Percentiles rank a stretch among this genome's conserved stretches.
phyloP scores from a whole-genome alignment of 2,797 vertebrate species.

The Sebastes minor region DNA sequence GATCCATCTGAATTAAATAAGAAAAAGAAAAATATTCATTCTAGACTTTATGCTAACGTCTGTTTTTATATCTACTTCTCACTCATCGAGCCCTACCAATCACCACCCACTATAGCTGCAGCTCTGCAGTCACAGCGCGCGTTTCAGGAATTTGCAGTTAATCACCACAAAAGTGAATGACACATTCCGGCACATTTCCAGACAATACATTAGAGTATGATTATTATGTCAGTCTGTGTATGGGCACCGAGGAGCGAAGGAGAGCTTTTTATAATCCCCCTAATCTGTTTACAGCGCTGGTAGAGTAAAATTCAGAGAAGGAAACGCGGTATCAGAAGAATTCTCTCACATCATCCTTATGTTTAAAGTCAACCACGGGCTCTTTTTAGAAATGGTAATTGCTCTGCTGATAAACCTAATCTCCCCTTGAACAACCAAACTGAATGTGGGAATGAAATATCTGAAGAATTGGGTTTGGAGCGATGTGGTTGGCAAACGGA shows the following conservation, averaged over 20 bases:
- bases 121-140: neutral
- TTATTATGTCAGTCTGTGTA: constrained; percentile 45
- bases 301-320: constrained; percentile 23
- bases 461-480: constrained; percentile 6
- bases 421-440: constrained; percentile 31
- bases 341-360: constrained; percentile 35
- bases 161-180: constrained; percentile 35
- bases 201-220: constrained; percentile 41
- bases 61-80: neutral
- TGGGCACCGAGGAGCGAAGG: constrained; percentile 13
- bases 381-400: constrained; percentile 57
- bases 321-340: constrained; percentile 39
- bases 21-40: neutral
- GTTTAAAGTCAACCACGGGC: constrained; percentile 35
- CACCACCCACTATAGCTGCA: neutral
- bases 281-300: constrained; percentile 63
- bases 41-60: neutral
- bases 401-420: constrained; percentile 52
- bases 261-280: constrained; percentile 51
- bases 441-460: constrained; percentile 34
- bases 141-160: constrained; percentile 21
- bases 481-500: neutral
- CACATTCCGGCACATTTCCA: constrained; percentile 36
- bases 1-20: neutral
- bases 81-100: too few species aligned